phyloP scores from a whole-genome alignment of 2,797 vertebrate genomes.

The Champsocephalus gunnari region DNA sequence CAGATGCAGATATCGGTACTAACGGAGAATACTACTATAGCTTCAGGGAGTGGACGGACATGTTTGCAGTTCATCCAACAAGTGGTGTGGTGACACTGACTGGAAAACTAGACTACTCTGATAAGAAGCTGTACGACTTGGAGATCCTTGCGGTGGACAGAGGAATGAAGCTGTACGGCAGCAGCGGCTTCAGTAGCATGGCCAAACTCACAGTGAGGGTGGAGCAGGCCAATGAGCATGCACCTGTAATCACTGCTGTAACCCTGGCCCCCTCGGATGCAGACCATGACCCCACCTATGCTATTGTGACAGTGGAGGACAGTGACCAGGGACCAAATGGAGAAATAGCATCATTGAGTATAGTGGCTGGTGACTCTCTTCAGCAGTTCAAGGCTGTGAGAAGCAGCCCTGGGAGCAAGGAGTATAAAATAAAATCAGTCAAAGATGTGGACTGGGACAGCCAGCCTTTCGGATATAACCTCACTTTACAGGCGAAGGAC shows the following conservation, averaged over 20 bases:
- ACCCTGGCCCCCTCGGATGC: conserved; percentile 86
- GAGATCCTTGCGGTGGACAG: conserved; percentile 97
- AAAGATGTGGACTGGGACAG: conserved; percentile 92
- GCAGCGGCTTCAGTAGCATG: conserved; percentile 98
- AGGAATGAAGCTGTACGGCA: conserved; percentile 96
- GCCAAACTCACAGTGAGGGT: conserved; percentile 92
- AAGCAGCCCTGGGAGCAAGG: conserved; percentile 92
- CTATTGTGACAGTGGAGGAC: conserved; percentile 93
- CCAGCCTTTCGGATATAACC: conserved; percentile 94
- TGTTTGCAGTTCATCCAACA: conserved; percentile 97
- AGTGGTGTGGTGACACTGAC: conserved; percentile 95
- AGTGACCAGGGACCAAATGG: conserved; percentile 93
- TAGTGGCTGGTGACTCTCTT: conserved; percentile 93
- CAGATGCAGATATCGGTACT: conserved; percentile 97
- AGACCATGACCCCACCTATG: conserved; percentile 92
- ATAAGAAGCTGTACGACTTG: conserved; percentile 91
- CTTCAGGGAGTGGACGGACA: conserved; percentile 95
- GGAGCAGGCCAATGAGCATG: conserved; percentile 93
- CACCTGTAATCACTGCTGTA: conserved; percentile 90
- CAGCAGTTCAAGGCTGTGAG: conserved; percentile 94
- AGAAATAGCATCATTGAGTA: conserved; percentile 93
- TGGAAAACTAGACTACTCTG: conserved; percentile 90
- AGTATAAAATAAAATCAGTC: conserved; percentile 94
- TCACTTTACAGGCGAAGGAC: conserved; percentile 97
- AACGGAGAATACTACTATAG: conserved; percentile 99